phyloP scores from a whole-genome alignment of 92 coral and sea anemone species.

The Heliopora coerulea region DNA sequence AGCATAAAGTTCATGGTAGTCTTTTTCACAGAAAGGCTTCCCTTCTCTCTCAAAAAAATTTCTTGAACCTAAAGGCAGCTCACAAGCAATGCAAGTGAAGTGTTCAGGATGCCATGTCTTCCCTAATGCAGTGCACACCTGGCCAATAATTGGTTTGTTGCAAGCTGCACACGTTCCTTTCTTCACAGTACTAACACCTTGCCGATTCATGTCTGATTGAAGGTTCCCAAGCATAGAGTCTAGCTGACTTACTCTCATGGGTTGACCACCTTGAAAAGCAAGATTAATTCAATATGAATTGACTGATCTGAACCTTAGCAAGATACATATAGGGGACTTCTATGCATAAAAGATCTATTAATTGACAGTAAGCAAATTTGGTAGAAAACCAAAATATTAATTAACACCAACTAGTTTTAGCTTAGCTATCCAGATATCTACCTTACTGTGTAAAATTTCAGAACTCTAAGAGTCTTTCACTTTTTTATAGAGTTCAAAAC shows the following conservation, averaged over 20 bases:
- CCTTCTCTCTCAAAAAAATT: conserved; percentile 99
- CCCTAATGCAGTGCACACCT: conserved; percentile 97
- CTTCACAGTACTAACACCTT: conserved; percentile 98
- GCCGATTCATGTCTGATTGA: conserved; percentile 95
- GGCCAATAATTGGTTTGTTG: conserved; percentile 96
- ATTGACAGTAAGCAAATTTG: no score
- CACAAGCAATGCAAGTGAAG: conserved; percentile 95
- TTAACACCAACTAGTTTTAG: no score
- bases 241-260: conserved; percentile 92
- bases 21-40: conserved; percentile 93
- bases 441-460: no score
- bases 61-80: conserved; percentile 82
- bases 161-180: conserved; percentile 95
- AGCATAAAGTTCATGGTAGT: conserved; percentile 94
- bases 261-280: conserved; percentile 55
- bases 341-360: no score
- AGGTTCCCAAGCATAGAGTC: conserved; percentile 97
- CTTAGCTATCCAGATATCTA: no score
- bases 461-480: no score
- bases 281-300: no score
- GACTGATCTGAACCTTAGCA: no score
- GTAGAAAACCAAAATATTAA: no score
- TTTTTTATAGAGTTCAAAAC: no score
- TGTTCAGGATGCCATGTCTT: conserved; percentile 99
- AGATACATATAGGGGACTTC: no score